phyloP scores from a whole-genome alignment of 2,113 vertebrate species.

The Mormyrus iriodes region DNA sequence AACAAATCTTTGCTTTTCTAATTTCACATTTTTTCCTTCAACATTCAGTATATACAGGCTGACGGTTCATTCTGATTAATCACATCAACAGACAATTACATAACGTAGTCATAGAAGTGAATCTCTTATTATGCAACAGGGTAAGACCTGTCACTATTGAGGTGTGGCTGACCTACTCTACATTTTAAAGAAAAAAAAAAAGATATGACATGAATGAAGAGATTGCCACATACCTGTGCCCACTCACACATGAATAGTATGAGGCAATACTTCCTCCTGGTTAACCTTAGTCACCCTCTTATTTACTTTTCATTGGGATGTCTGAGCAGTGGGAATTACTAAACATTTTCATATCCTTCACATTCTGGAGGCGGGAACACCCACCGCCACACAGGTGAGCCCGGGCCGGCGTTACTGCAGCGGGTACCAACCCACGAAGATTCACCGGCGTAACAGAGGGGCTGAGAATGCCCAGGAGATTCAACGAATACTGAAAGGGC shows the following conservation, averaged over 20 bases:
- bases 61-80: not conserved
- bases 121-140: not conserved
- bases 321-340: not conserved
- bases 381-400: not conserved
- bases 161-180: constrained; percentile 17
- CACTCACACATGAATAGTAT: not conserved
- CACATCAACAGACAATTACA: not conserved
- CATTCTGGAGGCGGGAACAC: not conserved
- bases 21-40: not conserved
- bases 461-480: not conserved
- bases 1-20: not conserved
- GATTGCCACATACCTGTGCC: not conserved
- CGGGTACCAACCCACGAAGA: not conserved
- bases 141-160: not conserved
- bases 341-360: not conserved
- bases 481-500: not conserved
- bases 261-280: not conserved
- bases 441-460: not conserved
- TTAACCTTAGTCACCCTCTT: not conserved
- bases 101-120: not conserved
- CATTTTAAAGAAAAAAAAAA: not conserved
- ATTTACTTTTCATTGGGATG: not conserved
- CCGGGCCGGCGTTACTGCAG: not conserved
- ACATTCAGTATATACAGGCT: not conserved
- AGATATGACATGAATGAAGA: not conserved